Conservation (phyloP, 2,888 invertebrate genomes). For the Corbicula japonica region DNA sequence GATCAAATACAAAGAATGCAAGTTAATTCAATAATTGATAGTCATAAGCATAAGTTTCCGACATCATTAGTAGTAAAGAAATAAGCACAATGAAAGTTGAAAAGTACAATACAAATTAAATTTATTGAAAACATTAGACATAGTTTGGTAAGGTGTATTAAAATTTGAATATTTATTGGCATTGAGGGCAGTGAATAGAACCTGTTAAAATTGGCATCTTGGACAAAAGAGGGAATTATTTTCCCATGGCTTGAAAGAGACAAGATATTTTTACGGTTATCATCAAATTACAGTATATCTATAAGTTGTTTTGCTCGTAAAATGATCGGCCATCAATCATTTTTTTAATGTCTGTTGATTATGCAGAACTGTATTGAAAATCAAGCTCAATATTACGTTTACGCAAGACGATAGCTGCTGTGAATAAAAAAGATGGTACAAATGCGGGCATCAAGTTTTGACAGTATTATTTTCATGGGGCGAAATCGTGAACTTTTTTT, state of each 20-base stretch:
- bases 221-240: constrained; percentile 21
- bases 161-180: constrained; percentile 24
- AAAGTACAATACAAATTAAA: too few relatives aligned
- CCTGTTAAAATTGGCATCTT: too few relatives aligned
- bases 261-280: constrained; percentile 6
- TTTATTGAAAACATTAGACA: too few relatives aligned
- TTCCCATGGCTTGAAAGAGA: constrained; percentile 34
- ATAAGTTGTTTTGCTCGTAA: constrained; percentile 7
- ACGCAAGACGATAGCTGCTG: not conserved
- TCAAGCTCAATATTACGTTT: constrained; percentile 20
- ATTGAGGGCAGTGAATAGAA: constrained; percentile 17
- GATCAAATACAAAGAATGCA: too few relatives aligned
- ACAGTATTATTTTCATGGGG: not conserved
- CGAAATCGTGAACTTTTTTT: too few relatives aligned
- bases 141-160: constrained; percentile 14
- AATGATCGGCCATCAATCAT: constrained; percentile 18
- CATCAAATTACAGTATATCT: constrained; percentile 22
- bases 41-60: too few relatives aligned
- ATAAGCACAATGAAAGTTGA: too few relatives aligned
- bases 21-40: too few relatives aligned
- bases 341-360: constrained; percentile 14
- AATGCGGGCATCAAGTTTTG: constrained; percentile 2
- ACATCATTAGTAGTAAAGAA: too few relatives aligned
- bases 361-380: constrained; percentile 17
- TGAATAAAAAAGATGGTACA: constrained; percentile 2